Evolutionary conservation across 2,888 invertebrate genomes (phyloP), one percentile per base, ranked within the genome.

Genomic region (Toxonevra muliebris): DNA sequence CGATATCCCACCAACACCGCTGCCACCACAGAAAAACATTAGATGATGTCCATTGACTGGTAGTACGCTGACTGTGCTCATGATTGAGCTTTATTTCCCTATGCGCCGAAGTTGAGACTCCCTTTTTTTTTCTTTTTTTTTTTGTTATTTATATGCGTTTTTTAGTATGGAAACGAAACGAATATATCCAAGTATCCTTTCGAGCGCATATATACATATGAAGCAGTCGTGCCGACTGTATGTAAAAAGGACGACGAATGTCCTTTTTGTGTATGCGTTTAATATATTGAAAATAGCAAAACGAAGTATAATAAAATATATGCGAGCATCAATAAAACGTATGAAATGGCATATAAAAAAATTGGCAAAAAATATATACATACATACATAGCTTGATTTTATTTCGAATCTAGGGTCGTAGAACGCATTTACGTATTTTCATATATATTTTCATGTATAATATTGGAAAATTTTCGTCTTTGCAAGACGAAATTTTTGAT

Each of bases 231-330:
- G 71, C 55, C 69, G 40, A 52, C 15, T 54, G 17, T 76, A 80
- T 80, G 78, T 79, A 79, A 79, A 75, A 74, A 78, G 73, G 69
- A 68, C 62, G 69, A 74, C 69, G 71, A 72, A 73, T 71, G 69
- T 70, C 71, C 78, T 41, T 53, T 43, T 54, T 53, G 15, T 59
- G n/a, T 17, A 17, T 19, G 12, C 30, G 42, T 64, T 61, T 19
- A 57, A 79, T 81, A 76, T 79, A 81, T 80, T 80, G 77, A 80
- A 80, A 80, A 81, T 81, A 78, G 80, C 79, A 75, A 77, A 77
- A 65, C 62, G 75, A 74, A 75, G 79, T 75, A 75, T 78, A 81
- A 80, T 80, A 81, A 80, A 80, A 80, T 80, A 76, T 74, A 70
- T 70, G 66, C 70, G 63, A 62, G 70, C 72, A 70, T 70, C 68